Percentiles rank a stretch among this genome's conserved stretches.
These are phyloP conservation scores for Meles meles DNA, from an alignment of 2,113 vertebrate genomes.

Conservation along the genomic window DNA sequence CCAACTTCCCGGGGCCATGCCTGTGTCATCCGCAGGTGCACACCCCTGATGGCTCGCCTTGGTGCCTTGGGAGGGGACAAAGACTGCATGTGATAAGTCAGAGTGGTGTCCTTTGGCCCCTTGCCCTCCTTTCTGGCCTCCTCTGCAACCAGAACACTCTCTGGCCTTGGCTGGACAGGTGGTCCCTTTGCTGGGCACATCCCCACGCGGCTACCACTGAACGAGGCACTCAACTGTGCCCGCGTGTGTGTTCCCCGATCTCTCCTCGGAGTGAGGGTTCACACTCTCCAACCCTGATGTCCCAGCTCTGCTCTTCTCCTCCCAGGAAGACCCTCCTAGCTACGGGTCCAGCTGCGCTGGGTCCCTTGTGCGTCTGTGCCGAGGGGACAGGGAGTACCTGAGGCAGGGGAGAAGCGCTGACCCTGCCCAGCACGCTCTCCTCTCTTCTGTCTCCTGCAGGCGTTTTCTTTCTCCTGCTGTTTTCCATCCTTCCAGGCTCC, in stretches of 20 bases:
- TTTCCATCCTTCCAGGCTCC: background rate
- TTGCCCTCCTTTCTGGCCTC: background rate
- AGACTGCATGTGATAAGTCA: accelerated
- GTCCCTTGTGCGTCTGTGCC: no score
- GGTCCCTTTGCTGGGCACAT: background rate
- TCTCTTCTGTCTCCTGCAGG: background rate
- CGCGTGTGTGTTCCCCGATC: background rate
- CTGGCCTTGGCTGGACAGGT: background rate
- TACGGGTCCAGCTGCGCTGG: background rate
- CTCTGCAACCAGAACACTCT: background rate
- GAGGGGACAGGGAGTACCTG: background rate
- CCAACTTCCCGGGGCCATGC: accelerated
- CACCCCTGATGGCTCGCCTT: accelerated
- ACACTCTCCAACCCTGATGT: background rate
- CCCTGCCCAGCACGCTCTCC: background rate
- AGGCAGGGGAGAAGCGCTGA: background rate
- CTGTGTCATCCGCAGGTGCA: no score
- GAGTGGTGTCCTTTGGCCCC: no score
- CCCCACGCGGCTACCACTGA: background rate
- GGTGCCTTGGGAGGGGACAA: background rate
- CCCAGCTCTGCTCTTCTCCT: background rate
- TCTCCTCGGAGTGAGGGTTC: background rate
- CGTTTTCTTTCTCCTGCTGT: background rate
- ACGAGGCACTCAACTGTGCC: accelerated
- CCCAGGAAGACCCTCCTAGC: background rate